Base-by-base conservation (phyloP, 2,113 vertebrate species). In the Crypturellus undulatus region DNA sequence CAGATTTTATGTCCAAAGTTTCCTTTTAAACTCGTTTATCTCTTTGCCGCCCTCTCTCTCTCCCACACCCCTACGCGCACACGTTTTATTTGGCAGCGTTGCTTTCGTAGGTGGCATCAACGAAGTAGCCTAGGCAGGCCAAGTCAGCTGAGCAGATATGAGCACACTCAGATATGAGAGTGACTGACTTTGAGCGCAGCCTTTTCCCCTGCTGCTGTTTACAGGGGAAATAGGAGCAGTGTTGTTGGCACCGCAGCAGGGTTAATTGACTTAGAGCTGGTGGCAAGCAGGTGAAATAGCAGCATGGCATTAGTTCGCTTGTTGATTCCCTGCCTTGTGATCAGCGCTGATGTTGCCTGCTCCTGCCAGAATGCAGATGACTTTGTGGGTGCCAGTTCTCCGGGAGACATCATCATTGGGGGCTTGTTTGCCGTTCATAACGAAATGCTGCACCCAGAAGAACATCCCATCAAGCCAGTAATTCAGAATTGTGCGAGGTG, bases 381-480 rank as follows among this genome's bases (percentile, higher is more conserved):
- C 68, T 96, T 98, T 0, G 95, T 97, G 92, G 97, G 96, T 9
- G 96, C 97, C 87, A 96, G 94, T 59, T 96, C 97, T 95, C 97
- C 96, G 0, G 98, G 98, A 77, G 97, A 98, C 69, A 89, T 98
- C 45, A 47, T 98, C 52, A 98, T 98, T 47, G 98, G 98, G 86
- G 98, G 98, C 45, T 92, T 98, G 79, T 98, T 98, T 90, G 96
- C 98, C 56, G 93, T 98, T 85, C 98, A 98, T 17, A 91, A 97
- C 0, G 97, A 96, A 97, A 98, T 98, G 96, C 38, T 97, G 75
- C 93, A 72, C 52, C 96, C 96, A 54, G 90, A 94, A 56, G 90
- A 92, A 36, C 56, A 95, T 26, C 97, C 97, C 75, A 90, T 94
- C 67, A 90, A 92, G 69, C 98, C 98, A 36, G 91, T 97, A n/a